A percentile compares a stretch with the other conserved stretches of the same genome.
phyloP scores from a whole-genome alignment of 2,797 vertebrate species.

The Tapera naevia region DNA sequence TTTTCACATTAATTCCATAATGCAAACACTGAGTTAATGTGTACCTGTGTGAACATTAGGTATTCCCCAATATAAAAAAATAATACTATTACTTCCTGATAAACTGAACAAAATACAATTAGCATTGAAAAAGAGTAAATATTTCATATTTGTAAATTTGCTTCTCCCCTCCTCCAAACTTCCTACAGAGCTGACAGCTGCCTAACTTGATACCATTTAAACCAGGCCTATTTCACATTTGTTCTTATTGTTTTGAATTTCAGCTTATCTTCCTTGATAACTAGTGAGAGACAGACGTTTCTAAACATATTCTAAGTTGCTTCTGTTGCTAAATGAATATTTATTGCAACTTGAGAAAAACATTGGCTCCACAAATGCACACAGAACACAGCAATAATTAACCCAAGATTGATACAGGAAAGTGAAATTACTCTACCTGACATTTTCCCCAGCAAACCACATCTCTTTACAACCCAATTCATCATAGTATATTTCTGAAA shows the following conservation, averaged over 20 bases:
- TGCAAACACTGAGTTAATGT: not conserved
- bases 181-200: not conserved
- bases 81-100: not conserved
- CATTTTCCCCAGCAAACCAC: not conserved
- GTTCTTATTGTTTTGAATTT: not conserved
- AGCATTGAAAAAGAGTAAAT: not conserved
- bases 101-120: not conserved
- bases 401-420: not conserved
- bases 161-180: not conserved
- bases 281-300: not conserved
- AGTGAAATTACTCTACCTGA: not conserved
- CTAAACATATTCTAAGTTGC: not conserved
- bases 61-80: not conserved
- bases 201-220: not conserved
- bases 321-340: not conserved
- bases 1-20: not conserved
- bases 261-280: not conserved
- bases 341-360: not conserved
- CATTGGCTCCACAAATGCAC: not conserved
- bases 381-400: not conserved
- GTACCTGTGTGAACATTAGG: not conserved
- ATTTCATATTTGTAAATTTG: not conserved
- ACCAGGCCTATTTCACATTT: not conserved
- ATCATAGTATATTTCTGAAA: slow-evolving; percentile 13
- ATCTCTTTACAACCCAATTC: slow-evolving; percentile 10